phyloP scores from a whole-genome alignment of 2,797 vertebrate genomes.

The Alouatta caraya region DNA sequence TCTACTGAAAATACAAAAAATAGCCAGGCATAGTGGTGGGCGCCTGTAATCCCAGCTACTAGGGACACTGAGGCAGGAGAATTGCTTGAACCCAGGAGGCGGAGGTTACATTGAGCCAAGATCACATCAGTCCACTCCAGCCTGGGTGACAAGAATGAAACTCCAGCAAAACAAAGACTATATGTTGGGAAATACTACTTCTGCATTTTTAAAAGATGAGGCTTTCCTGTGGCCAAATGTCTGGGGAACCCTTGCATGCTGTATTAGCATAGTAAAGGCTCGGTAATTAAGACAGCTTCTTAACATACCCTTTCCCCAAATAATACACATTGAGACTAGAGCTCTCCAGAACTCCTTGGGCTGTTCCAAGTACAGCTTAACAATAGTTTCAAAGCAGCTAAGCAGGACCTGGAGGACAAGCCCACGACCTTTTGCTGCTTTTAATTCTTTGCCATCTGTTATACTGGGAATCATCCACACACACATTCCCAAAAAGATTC shows the following conservation, averaged over 20 bases:
- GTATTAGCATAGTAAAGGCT: not conserved
- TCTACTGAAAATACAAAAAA: not conserved
- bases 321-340: not conserved
- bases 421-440: not conserved
- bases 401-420: not conserved
- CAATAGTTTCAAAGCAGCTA: not conserved
- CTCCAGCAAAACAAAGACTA: not conserved
- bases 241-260: not conserved
- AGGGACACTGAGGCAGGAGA: not conserved
- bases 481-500: not conserved
- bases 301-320: not conserved
- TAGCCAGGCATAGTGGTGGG: not conserved
- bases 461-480: not conserved
- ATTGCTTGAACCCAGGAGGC: not conserved
- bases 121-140: not conserved
- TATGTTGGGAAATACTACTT: not conserved
- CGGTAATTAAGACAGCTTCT: not conserved
- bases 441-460: not conserved
- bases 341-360: not conserved
- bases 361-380: not conserved
- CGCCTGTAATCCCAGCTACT: not conserved
- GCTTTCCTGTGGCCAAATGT: slow-evolving; percentile 29
- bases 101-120: too few species aligned
- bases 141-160: not conserved
- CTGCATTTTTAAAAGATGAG: not conserved